Base-by-base conservation (phyloP, 2,113 vertebrate genomes). In the Zosterops borbonicus region DNA sequence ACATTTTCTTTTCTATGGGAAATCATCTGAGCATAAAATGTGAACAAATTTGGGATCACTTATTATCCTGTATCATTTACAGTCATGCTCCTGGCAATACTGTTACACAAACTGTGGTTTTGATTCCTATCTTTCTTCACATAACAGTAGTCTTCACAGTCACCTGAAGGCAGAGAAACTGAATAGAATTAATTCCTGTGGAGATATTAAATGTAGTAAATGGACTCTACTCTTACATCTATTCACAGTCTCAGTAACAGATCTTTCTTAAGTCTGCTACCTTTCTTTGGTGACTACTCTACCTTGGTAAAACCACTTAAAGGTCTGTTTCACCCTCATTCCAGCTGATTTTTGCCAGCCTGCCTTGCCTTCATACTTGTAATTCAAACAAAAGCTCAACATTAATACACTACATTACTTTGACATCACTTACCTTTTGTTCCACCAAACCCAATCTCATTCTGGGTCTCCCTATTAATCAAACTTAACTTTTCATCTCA, bases 1-100 rank as follows among this genome's bases (percentile, higher is more conserved):
- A 89, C n/a, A 28, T 81, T 75, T 89, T 53, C 28, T 62, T 70
- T 83, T 67, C 65, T 53, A 63, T 21, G 49, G 28, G 18, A 95
- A 96, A 69, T 74, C 69, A 84, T 39, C 63, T 73, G 31, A 95
- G 55, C 83, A 86, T 86, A 89, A 95, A 86, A 92, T 9, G 17
- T 80, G 63, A 92, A 80, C 75, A 91, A 90, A 93, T n/a, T 37
- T 5, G 42, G n/a, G 71, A 95, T 56, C 62, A 46, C 58, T 88
- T 86, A 58, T 63, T 85, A 85, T 70, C 55, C 60, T 55, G 44
- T 58, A 70, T 69, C 55, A 17, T 77, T 90, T 74, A 79, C 14
- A 37, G 58, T 58, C 42, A 55, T 53, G 89, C n/a, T 83, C 9
- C 58, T 53, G 55, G 68, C 46, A 83, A 76, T 62, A 41, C 49